These are phyloP conservation scores for Drosophila tanythrix DNA, from an alignment of 2,888 invertebrate genomes.

Conservation along the genomic window DNA sequence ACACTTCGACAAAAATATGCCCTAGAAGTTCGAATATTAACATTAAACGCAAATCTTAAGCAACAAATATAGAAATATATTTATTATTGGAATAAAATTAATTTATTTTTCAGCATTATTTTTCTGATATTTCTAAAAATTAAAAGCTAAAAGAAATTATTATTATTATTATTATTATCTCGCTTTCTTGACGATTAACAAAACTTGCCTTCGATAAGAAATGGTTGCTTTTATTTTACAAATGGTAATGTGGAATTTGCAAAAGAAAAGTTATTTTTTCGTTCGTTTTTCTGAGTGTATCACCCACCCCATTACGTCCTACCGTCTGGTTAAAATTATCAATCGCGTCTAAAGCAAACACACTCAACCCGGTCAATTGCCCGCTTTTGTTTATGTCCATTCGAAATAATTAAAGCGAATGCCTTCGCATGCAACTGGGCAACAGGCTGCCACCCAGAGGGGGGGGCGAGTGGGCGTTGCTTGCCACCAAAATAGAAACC, in stretches of 20 bases:
- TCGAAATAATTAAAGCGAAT: conserved; percentile 62
- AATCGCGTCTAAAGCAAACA: conserved; percentile 30
- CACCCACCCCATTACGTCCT: not conserved
- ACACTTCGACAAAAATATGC: not conserved
- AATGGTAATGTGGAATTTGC: not conserved
- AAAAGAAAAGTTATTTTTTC: not conserved
- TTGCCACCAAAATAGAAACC: conserved; percentile 46
- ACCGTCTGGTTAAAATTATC: conserved; percentile 19
- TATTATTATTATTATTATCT: too few relatives aligned
- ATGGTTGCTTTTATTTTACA: not conserved
- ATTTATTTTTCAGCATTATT: not conserved
- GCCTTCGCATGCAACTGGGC: conserved; percentile 28
- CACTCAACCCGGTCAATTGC: conserved; percentile 43
- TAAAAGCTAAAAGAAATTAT: not conserved
- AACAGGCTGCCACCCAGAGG: not conserved
- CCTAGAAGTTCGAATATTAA: not conserved
- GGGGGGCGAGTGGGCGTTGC: too few relatives aligned
- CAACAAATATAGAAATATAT: not conserved
- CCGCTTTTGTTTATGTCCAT: conserved; percentile 61
- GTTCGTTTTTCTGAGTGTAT: conserved; percentile 1
- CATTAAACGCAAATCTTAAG: not conserved
- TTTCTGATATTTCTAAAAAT: not conserved
- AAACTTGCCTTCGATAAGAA: not conserved
- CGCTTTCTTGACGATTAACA: not conserved
- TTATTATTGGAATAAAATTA: not conserved